Evolutionary conservation across 2,888 invertebrate genomes (phyloP), one percentile per base, ranked within the genome.

Genomic region (Beris chalybata): DNA sequence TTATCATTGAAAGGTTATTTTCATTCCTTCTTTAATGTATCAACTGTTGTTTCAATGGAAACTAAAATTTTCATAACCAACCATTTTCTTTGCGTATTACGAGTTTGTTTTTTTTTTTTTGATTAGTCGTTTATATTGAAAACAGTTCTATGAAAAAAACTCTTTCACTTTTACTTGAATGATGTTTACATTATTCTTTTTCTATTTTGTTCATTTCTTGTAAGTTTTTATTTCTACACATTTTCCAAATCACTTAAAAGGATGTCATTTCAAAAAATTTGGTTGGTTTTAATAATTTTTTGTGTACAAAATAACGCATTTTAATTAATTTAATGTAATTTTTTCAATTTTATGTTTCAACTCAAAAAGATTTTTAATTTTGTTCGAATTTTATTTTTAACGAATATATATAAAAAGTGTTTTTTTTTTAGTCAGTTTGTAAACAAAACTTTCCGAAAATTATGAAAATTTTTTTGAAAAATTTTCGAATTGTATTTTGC

Each of bases 401-500:
- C n/a, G 15, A 50, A 50, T 12, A 13, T 12, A 53, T 5, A 53
- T 2, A 53, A 53, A 22, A 29, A 29, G 9, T 15, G n/a, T n/a
- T n/a, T n/a, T 53, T 53, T 53, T 9, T 48, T 48, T 12, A 48
- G 4, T 50, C 31, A 22, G 45, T 65, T 52, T 55, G 59, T 12
- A 64, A 57, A 38, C 64, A 52, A 58, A 65, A 63, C 64, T 64
- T 63, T n/a, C 30, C 29, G 43, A 66, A 61, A 65, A 68, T 63
- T 53, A 13, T 65, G 56, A 55, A 64, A 11, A 69, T 43, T 64
- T 66, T 66, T 53, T 63, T 58, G 38, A 67, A 64, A 45, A 70
- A 56, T 68, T 72, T 74, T 64, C 71, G 71, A 71, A 76, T 72
- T 69, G 73, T 73, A 44, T 68, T 73, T 69, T 75, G 75, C 74